Percentiles rank a stretch among this genome's conserved stretches.
Conservation (phyloP, 2,888 invertebrate genomes). For the Cephus pygmeus region DNA sequence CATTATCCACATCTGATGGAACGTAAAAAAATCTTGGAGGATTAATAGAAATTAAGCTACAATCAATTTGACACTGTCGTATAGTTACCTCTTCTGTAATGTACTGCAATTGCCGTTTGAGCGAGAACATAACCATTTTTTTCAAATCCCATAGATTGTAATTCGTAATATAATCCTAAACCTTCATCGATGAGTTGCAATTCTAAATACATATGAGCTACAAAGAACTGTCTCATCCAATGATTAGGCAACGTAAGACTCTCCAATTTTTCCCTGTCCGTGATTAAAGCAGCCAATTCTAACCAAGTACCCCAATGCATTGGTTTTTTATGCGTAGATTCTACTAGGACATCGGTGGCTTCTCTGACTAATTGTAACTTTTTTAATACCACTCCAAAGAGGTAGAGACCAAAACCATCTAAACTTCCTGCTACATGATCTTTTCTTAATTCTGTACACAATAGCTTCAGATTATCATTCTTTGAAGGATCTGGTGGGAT, state of each 20-base stretch:
- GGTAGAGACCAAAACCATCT: slow-evolving; percentile 89
- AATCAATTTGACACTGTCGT: slow-evolving; percentile 9
- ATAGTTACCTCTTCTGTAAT: slow-evolving; percentile 85
- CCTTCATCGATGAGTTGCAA: slow-evolving; percentile 92
- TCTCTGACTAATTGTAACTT: slow-evolving; percentile 83
- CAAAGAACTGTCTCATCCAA: slow-evolving; percentile 95
- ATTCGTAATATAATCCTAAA: slow-evolving; percentile 80
- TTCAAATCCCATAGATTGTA: slow-evolving; percentile 84
- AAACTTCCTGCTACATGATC: slow-evolving; percentile 73
- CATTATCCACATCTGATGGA: slow-evolving; percentile 85
- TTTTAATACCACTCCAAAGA: slow-evolving; percentile 91
- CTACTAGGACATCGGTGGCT: slow-evolving; percentile 83
- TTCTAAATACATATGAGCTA: slow-evolving; percentile 90
- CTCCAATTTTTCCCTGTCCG: slow-evolving; percentile 81
- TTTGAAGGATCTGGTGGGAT: slow-evolving; percentile 72
- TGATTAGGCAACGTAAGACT: slow-evolving; percentile 80
- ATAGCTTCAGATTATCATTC: slow-evolving; percentile 68
- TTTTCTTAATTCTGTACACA: slow-evolving; percentile 71
- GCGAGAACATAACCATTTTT: slow-evolving; percentile 90
- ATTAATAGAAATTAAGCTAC: slow-evolving; percentile 6
- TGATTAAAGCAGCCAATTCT: slow-evolving; percentile 87
- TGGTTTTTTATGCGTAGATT: slow-evolving; percentile 82
- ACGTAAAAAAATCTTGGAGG: slow-evolving; percentile 11
- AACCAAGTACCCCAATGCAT: slow-evolving; percentile 96
- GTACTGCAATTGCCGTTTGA: slow-evolving; percentile 92